A percentile compares a stretch with the other conserved stretches of the same genome.
phyloP scores from a whole-genome alignment of 64 coral and sea anemone species.

The Montipora cactus region DNA sequence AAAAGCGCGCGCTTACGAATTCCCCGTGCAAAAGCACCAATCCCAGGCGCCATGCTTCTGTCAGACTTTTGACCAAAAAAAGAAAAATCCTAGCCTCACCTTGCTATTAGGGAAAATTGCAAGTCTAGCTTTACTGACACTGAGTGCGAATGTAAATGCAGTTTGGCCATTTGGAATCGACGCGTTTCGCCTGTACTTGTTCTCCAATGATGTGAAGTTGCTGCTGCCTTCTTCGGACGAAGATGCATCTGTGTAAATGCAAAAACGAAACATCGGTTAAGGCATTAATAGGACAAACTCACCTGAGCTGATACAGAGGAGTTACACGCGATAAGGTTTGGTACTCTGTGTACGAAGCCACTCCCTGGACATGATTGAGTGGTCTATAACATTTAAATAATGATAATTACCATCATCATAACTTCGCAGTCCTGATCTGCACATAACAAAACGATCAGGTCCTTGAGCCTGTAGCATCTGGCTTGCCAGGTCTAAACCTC shows the following conservation, averaged over 20 bases:
- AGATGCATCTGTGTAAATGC: constrained; percentile 64
- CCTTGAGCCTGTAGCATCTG: constrained; percentile 83
- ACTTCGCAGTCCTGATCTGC: constrained; percentile 82
- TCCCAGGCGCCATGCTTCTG: too few species aligned
- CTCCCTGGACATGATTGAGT: background rate
- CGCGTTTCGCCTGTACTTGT: constrained; percentile 68
- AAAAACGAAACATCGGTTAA: background rate
- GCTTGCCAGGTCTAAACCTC: constrained; percentile 88
- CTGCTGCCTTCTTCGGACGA: constrained; percentile 92
- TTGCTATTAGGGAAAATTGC: constrained; percentile 79
- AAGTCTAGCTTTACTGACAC: constrained; percentile 63
- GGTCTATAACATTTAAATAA: background rate
- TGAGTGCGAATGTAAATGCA: constrained; percentile 79
- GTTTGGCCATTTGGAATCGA: constrained; percentile 71
- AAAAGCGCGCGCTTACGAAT: too few species aligned
- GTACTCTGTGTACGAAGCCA: too few species aligned
- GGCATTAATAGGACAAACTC: too few species aligned
- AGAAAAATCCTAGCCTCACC: constrained; percentile 33
- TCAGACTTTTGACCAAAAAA: too few species aligned
- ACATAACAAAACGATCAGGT: constrained; percentile 93
- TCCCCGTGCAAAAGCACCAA: too few species aligned
- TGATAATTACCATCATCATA: constrained; percentile 66
- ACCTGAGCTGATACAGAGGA: too few species aligned
- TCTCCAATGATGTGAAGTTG: constrained; percentile 82
- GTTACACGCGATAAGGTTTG: too few species aligned